Evolutionary conservation across 2,113 vertebrate species (phyloP).

Genomic region (Pseudopipra pipra): DNA sequence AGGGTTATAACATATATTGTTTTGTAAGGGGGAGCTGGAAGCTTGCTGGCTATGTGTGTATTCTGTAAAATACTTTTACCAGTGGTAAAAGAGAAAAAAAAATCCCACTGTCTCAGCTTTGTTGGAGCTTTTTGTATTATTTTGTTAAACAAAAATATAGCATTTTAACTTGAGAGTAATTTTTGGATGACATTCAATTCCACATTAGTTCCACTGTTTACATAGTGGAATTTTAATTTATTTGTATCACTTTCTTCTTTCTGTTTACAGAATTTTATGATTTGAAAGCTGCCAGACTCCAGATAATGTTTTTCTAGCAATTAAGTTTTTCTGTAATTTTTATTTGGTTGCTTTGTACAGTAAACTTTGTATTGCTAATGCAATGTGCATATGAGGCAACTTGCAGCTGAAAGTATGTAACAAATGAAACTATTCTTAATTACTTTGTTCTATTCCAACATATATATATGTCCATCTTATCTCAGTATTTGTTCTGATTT

Average conservation of each 20-base stretch:
- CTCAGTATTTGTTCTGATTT: not conserved
- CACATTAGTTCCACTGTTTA: not conserved
- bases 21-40: not conserved
- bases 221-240: not conserved
- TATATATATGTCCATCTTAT: not conserved
- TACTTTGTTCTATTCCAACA: not conserved
- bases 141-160: not conserved
- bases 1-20: not conserved
- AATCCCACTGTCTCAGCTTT: not conserved
- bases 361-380: not conserved
- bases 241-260: not conserved
- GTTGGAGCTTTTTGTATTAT: not conserved
- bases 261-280: not conserved
- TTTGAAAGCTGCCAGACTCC: slow-evolving; percentile 3
- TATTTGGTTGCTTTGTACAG: not conserved
- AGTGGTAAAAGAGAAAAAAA: not conserved
- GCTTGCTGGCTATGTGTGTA: not conserved
- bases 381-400: not conserved
- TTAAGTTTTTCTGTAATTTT: not conserved
- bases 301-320: not conserved
- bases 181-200: not conserved
- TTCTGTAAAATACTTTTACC: not conserved
- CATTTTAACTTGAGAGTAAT: not conserved
- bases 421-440: not conserved
- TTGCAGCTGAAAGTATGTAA: not conserved